Evolutionary conservation across 2,888 invertebrate species (phyloP), one percentile per base, ranked within the genome.

Genomic region (Drosophila anomalipes): DNA sequence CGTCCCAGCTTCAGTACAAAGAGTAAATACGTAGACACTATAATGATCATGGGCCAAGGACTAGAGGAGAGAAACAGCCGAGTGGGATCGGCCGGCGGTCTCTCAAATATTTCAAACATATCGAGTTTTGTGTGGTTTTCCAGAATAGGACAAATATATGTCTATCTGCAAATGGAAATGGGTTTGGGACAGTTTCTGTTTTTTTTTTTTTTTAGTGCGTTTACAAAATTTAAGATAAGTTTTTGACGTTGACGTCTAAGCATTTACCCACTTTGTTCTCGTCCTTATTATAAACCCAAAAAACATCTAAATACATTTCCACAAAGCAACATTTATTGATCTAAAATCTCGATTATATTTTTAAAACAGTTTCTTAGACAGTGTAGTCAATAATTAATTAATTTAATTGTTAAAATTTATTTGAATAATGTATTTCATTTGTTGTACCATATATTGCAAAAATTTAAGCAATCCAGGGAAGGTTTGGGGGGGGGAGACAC

Each of bases 1-100:
- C 62, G 72, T 0, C 83, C 89, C 28, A 85, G 16, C 14, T 82
- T 69, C 9, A 88, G 64, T 0, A 86, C 59, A 26, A 83, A 79
- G 0, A 82, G 1, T 73, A 83, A 33, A 35, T 83, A 83, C 28
- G 16, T 26, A 1, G 32, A 41, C 1, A 63, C 16, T 9, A 83
- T 76, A n/a, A 32, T 10, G 22, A 71, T 1, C 51, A 76, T 37
- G 1, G 83, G 86, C 64, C 60, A 71, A 7, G 65, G 70, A 66
- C 80, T 76, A 35, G 9, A 1, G 19, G 60, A 32, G 6, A 88
- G 69, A 7, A 70, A 70, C 30, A 82, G 10, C 0, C 30, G 37
- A 7, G 60, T 54, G 9, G 86, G 73, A 74, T 83, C 83, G 3
- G 56, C 53, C 9, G 54, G 53, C 0, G 72, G 62, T 1, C 10